phyloP scores from a whole-genome alignment of 2,797 vertebrate genomes.

The Cirrhinus molitorella region DNA sequence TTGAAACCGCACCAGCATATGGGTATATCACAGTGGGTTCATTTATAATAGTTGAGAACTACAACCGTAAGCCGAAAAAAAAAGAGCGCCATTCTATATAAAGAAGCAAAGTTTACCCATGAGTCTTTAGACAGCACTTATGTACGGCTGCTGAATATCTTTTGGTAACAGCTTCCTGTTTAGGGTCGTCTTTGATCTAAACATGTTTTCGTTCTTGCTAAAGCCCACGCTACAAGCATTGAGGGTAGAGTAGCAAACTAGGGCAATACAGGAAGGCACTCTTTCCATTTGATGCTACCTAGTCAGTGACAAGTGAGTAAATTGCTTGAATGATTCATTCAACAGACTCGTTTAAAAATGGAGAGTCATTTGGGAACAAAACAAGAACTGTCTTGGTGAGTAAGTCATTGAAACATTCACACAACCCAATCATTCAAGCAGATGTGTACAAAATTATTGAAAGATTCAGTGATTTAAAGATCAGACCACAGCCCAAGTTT shows the following conservation, averaged over 20 bases:
- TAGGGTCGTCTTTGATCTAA: not conserved
- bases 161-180: constrained; percentile 29
- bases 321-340: not conserved
- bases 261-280: not conserved
- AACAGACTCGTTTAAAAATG: not conserved
- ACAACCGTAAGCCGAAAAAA: not conserved
- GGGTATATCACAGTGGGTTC: not conserved
- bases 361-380: not conserved
- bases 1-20: constrained; percentile 17
- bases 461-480: not conserved
- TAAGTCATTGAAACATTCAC: not conserved
- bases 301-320: not conserved
- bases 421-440: not conserved
- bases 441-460: not conserved
- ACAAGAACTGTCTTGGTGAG: not conserved
- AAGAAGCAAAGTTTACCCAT: not conserved
- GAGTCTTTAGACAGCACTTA: constrained; percentile 2
- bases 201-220: not conserved
- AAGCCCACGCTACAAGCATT: not conserved
- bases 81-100: constrained; percentile 8
- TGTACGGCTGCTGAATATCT: constrained; percentile 4
- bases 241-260: not conserved
- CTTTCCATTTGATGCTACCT: not conserved
- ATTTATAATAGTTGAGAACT: not conserved
- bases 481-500: not conserved